Evolutionary conservation across 2,113 vertebrate species (phyloP).

Genomic region (Scomber scombrus): DNA sequence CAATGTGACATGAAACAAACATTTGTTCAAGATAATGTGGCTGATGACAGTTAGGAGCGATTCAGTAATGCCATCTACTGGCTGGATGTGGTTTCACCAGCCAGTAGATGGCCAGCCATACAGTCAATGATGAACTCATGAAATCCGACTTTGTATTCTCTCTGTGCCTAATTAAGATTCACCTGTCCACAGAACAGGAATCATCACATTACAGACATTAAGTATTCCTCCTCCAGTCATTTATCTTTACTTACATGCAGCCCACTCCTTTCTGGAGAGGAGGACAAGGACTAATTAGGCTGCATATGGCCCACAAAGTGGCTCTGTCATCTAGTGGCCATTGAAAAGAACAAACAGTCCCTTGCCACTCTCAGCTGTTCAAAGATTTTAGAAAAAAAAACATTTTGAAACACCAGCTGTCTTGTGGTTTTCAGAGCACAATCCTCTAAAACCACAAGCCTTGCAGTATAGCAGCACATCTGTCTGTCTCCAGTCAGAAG

Average conservation of each 20-base stretch:
- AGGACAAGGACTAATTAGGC: slow-evolving; percentile 83
- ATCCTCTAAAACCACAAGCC: slow-evolving; percentile 78
- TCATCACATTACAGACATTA: slow-evolving; percentile 61
- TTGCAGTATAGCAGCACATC: slow-evolving; percentile 49
- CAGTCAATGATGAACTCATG: not conserved
- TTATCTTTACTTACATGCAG: slow-evolving; percentile 72
- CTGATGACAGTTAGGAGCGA: slow-evolving; percentile 36
- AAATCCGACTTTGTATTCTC: slow-evolving; percentile 20
- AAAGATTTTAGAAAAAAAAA: slow-evolving; percentile 74
- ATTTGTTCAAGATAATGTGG: not conserved
- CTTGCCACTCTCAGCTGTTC: slow-evolving; percentile 83
- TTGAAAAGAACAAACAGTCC: slow-evolving; percentile 77
- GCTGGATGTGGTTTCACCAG: slow-evolving; percentile 43
- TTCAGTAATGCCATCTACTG: slow-evolving; percentile 84
- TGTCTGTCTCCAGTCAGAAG: slow-evolving; percentile 48
- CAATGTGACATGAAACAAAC: slow-evolving; percentile 26
- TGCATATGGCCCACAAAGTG: slow-evolving; percentile 82
- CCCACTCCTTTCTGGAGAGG: slow-evolving; percentile 64
- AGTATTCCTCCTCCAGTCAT: slow-evolving; percentile 69
- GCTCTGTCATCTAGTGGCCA: slow-evolving; percentile 84
- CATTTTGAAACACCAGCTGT: slow-evolving; percentile 79
- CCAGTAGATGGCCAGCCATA: too few species aligned
- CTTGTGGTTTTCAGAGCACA: slow-evolving; percentile 75
- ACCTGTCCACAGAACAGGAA: slow-evolving; percentile 53
- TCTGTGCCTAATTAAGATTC: slow-evolving; percentile 34